Conservation (phyloP, 2,797 vertebrate species). For the Pipistrellus nathusii region DNA sequence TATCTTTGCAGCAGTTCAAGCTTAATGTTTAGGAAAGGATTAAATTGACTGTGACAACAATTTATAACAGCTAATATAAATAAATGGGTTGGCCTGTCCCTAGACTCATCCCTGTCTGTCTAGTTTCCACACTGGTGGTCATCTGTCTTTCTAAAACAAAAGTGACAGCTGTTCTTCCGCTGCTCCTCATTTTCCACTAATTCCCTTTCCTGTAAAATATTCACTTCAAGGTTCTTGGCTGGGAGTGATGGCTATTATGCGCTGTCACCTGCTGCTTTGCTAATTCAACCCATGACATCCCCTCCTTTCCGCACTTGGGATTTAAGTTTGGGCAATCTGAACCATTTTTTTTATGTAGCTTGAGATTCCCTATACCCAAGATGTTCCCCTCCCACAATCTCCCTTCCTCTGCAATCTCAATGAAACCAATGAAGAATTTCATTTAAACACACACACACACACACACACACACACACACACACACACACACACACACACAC, state of each 20-base stretch:
- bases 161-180: conserved; percentile 21
- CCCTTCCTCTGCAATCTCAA: background rate
- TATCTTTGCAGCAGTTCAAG: conserved; percentile 47
- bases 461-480: too few relatives aligned
- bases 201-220: background rate
- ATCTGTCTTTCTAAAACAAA: conserved; percentile 65
- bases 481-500: too few relatives aligned
- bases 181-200: background rate
- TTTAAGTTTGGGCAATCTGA: background rate
- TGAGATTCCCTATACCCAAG: background rate
- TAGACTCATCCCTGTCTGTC: conserved; percentile 49
- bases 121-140: conserved; percentile 59
- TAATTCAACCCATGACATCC: background rate
- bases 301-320: background rate
- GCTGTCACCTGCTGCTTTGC: background rate
- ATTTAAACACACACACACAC: background rate
- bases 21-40: conserved; percentile 73
- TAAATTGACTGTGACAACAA: conserved; percentile 68
- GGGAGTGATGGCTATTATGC: background rate
- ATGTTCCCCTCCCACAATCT: background rate
- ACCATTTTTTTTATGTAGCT: background rate
- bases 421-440: conserved; percentile 14
- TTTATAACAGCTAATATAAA: conserved; percentile 70
- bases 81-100: conserved; percentile 65
- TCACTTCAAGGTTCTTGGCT: background rate